Conservation (phyloP, 2,797 vertebrate genomes). For the Xiphophorus birchmanni region DNA sequence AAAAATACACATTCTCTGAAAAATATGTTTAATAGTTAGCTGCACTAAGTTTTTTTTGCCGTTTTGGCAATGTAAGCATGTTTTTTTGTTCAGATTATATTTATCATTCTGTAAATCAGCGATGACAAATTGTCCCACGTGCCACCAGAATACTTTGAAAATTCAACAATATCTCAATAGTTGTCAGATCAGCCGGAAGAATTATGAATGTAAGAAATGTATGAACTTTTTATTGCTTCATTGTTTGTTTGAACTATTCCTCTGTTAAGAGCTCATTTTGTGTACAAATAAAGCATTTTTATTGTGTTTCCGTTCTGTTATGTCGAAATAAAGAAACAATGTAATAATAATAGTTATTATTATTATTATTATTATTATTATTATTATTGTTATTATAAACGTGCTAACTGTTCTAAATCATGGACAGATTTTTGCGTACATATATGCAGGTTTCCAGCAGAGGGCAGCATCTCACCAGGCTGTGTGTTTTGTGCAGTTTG, state of each 20-base stretch:
- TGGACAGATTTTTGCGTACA: background rate
- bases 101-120: background rate
- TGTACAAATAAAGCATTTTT: constrained; percentile 13
- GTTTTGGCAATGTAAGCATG: background rate
- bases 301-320: constrained; percentile 3
- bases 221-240: constrained; percentile 14
- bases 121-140: background rate
- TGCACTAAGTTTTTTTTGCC: background rate
- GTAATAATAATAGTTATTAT: too few species aligned
- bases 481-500: background rate
- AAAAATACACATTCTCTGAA: background rate
- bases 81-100: background rate
- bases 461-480: constrained; percentile 64
- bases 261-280: constrained; percentile 43
- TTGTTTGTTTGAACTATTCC: background rate
- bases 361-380: too few species aligned
- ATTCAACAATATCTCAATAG: background rate
- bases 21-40: background rate
- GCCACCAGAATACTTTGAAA: too few species aligned
- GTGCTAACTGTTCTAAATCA: background rate
- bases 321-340: background rate
- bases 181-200: background rate
- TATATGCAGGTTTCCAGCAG: constrained; percentile 54
- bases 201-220: constrained; percentile 10
- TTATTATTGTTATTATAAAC: too few species aligned